These are phyloP conservation scores for Hypanus sabinus DNA, from an alignment of 2,113 vertebrate species.

Conservation along the genomic window DNA sequence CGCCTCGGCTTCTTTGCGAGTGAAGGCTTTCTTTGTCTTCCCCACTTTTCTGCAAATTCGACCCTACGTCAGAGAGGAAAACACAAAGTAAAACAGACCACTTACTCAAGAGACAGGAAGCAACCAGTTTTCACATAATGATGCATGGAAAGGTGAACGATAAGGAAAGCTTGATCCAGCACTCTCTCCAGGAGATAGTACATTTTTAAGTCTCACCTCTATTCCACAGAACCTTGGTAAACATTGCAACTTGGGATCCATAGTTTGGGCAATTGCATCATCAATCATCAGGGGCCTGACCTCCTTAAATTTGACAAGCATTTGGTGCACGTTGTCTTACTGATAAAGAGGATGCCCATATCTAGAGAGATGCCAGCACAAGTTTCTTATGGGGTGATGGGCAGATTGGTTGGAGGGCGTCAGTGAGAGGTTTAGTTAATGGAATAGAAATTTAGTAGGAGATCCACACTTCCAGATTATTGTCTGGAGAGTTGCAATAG, in stretches of 20 bases:
- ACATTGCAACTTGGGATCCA: background rate
- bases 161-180: background rate
- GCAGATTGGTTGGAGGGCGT: background rate
- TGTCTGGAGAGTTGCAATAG: background rate
- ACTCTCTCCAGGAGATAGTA: background rate
- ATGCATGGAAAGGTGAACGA: too few species aligned
- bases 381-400: background rate
- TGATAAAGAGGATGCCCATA: background rate
- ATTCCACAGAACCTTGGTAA: background rate
- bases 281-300: background rate
- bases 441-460: background rate
- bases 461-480: background rate
- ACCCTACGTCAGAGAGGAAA: slow-evolving; percentile 61
- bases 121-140: background rate
- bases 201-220: background rate
- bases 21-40: slow-evolving; percentile 99
- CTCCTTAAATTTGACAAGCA: background rate
- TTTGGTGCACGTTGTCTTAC: background rate
- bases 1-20: slow-evolving; percentile 95
- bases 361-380: background rate
- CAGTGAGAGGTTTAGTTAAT: too few species aligned
- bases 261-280: background rate
- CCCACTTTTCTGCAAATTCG: slow-evolving; percentile 97
- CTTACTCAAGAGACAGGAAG: background rate
- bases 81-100: slow-evolving; percentile 8